Base-by-base conservation (phyloP, 2,888 invertebrate genomes). In the Pollenia griseotomentosa region DNA sequence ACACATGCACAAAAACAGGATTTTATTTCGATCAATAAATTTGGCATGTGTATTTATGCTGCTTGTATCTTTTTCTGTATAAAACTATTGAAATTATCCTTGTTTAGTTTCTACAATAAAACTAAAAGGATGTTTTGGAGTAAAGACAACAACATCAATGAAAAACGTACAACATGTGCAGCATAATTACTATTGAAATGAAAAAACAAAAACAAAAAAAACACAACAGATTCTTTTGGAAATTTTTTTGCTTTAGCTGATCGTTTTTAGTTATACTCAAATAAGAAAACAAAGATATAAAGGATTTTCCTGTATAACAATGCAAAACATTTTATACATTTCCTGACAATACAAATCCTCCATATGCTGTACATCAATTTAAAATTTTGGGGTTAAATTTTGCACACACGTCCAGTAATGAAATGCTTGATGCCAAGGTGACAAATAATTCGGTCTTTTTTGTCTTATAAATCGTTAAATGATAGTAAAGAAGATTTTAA, bases 91-190 rank as follows among this genome's bases (percentile, higher is more conserved):
- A 61, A 7, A 42, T 16, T 40, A 14, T n/a, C 44, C 23, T 46
- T 16, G 8, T 14, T 14, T 23, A 3, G 19, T 66, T 14, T 44
- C 19, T 44, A 16, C 16, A 44, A 42, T 33, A 6, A 14, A 33
- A 48, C 42, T 33, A 40, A 42, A 57, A 70, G n/a, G 68, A 33
- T 12, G 42, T 53, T 68, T 68, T 46, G 23, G 46, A 53, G 65
- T 23, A 82, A 11, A 33, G 12, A 70, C 66, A 77, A 59, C 12
- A 51, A 48, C n/a, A 48, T 42, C 23, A 14, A 46, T 46, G n/a
- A 2, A 59, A 65, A 44, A 73, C 3, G 2, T 63, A 75, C 74
- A 83, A 83, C 86, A 87, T 87, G 83, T 83, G 84, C 84, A 84
- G 33, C 57, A 73, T 74, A 78, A 83, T 86, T 80, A 74, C 63